Conservation (phyloP, 2,797 vertebrate species). For the Anguilla obscura region DNA sequence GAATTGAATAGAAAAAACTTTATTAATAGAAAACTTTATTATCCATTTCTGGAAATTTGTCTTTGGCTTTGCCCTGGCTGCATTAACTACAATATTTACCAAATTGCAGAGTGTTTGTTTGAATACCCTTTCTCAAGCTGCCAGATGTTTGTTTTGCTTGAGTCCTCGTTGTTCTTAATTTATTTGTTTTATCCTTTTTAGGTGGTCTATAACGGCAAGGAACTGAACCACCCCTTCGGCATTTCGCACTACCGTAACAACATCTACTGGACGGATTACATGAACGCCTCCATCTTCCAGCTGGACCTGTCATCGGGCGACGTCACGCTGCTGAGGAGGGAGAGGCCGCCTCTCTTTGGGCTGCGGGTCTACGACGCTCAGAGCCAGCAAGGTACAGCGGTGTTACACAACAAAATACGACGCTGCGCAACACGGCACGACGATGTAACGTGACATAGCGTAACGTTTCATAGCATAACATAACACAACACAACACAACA, state of each 20-base stretch:
- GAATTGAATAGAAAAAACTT: no score
- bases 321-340: conserved; percentile 85
- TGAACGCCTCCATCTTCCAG: conserved; percentile 98
- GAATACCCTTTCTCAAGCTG: background rate
- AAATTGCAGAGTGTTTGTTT: background rate
- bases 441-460: no score
- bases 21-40: no score
- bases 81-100: no score
- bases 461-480: no score
- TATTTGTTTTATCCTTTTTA: conserved; percentile 50
- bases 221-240: conserved; percentile 96
- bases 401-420: background rate
- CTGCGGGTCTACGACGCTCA: conserved; percentile 91
- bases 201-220: conserved; percentile 94
- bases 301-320: conserved; percentile 84
- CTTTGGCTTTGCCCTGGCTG: no score
- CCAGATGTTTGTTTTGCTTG: conserved; percentile 5
- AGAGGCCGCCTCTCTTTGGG: conserved; percentile 92
- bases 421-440: no score
- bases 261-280: conserved; percentile 99
- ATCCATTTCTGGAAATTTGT: no score
- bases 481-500: no score
- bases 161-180: background rate
- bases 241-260: conserved; percentile 90
- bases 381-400: conserved; percentile 87